Conservation (phyloP, 1,140 invertebrate species). For the Ips nitidus region DNA sequence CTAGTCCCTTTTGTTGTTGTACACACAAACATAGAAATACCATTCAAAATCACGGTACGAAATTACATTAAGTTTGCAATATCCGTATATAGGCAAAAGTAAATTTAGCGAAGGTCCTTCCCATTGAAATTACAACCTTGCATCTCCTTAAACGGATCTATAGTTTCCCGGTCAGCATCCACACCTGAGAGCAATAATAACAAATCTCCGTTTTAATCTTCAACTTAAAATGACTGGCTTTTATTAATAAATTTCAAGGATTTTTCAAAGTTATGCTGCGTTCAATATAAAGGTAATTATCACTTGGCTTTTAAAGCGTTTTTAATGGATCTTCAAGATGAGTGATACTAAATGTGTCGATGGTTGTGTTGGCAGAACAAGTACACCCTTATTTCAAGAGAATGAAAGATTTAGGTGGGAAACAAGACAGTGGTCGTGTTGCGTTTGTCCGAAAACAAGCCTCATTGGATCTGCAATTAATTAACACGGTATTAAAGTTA, state of each 20-base stretch:
- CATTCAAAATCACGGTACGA: no score
- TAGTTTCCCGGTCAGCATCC: not conserved
- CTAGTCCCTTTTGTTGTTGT: no score
- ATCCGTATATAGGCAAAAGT: not conserved
- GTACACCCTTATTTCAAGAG: not conserved
- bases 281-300: not conserved
- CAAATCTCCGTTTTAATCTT: constrained; percentile 1
- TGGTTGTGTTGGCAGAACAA: not conserved
- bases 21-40: no score
- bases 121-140: not conserved
- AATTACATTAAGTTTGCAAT: no score
- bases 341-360: not conserved
- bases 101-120: not conserved
- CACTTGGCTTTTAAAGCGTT: not conserved
- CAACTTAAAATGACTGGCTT: not conserved
- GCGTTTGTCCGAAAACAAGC: no score
- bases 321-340: not conserved
- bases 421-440: no score
- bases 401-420: no score
- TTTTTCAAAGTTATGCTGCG: not conserved
- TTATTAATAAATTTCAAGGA: constrained; percentile 4
- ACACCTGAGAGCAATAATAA: not conserved
- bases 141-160: not conserved
- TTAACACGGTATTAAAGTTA: not conserved
- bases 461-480: no score